A percentile compares a stretch with the other conserved stretches of the same genome.
Conservation (phyloP, 2,113 vertebrate genomes). For the Scopus umbretta region DNA sequence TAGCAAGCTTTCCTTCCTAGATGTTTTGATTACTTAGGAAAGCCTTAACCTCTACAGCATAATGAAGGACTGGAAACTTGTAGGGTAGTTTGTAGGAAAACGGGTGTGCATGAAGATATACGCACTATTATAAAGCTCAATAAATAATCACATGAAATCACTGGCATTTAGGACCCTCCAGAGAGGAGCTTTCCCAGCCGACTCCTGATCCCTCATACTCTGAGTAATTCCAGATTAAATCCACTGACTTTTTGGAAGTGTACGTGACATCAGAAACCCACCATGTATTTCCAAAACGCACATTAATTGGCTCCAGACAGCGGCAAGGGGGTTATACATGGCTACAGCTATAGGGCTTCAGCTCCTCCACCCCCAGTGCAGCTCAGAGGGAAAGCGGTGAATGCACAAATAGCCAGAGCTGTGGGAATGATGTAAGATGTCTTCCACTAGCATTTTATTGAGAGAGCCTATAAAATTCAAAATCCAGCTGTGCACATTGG, state of each 20-base stretch:
- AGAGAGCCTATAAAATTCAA: slow-evolving; percentile 15
- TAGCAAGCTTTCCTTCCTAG: slow-evolving; percentile 55
- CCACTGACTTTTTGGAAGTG: background rate
- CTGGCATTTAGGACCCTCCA: slow-evolving; percentile 43
- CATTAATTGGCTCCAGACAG: slow-evolving; percentile 15
- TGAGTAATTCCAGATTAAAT: slow-evolving; percentile 50
- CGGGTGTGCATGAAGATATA: background rate
- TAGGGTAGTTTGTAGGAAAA: slow-evolving; percentile 30
- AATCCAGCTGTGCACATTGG: slow-evolving; percentile 5
- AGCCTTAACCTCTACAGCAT: slow-evolving; percentile 30
- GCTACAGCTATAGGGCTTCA: background rate
- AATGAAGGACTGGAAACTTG: slow-evolving; percentile 18
- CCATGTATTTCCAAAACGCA: background rate
- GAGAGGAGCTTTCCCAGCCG: slow-evolving; percentile 20
- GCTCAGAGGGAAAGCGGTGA: background rate
- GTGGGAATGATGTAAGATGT: slow-evolving; percentile 10
- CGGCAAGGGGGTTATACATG: background rate
- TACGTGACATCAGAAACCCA: slow-evolving; percentile 14
- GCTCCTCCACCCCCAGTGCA: background rate
- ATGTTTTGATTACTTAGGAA: slow-evolving; percentile 39
- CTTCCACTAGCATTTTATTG: slow-evolving; percentile 27
- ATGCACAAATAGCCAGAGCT: background rate
- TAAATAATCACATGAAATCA: slow-evolving; percentile 50
- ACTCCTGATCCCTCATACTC: slow-evolving; percentile 19
- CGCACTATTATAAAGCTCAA: slow-evolving; percentile 39